Percentiles rank a stretch among this genome's conserved stretches.
Evolutionary conservation across 2,888 invertebrate species (phyloP).

Genomic region (Caenorhabditis imperialis): DNA sequence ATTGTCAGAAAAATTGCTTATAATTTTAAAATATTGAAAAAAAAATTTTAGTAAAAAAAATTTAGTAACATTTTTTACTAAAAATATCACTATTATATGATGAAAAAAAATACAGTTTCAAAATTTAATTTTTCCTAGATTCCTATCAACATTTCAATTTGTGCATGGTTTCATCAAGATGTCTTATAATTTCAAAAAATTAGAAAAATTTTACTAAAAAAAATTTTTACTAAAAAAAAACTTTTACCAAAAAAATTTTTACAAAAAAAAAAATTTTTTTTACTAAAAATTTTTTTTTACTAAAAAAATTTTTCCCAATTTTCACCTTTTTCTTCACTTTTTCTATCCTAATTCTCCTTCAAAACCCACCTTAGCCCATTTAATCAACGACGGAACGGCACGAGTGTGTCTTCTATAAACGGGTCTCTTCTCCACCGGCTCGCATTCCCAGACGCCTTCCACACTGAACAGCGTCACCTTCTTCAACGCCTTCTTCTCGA

Average conservation of each 20-base stretch:
- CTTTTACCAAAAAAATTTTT: too few relatives aligned
- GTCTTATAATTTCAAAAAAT: too few relatives aligned
- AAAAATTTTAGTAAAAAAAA: neutral
- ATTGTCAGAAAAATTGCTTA: neutral
- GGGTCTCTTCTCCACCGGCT: conserved; percentile 55
- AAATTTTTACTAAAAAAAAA: too few relatives aligned
- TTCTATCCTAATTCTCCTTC: neutral
- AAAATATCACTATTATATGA: neutral
- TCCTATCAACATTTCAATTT: too few relatives aligned
- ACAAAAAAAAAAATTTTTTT: too few relatives aligned
- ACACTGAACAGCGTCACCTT: conserved; percentile 68
- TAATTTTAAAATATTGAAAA: neutral
- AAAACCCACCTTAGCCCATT: conserved; percentile 69
- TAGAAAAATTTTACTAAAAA: too few relatives aligned
- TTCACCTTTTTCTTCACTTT: neutral
- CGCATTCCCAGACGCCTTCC: conserved; percentile 66
- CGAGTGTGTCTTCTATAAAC: conserved; percentile 76
- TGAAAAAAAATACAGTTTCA: neutral
- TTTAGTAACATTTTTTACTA: conserved; percentile 1
- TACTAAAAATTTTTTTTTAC: too few relatives aligned
- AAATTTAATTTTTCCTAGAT: too few relatives aligned
- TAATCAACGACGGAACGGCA: conserved; percentile 72
- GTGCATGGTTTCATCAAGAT: too few relatives aligned
- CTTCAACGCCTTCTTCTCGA: conserved; percentile 64
- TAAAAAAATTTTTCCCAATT: neutral